Evolutionary conservation across 2,888 invertebrate species (phyloP), one percentile per base, ranked within the genome.

Genomic region (Corbicula japonica): DNA sequence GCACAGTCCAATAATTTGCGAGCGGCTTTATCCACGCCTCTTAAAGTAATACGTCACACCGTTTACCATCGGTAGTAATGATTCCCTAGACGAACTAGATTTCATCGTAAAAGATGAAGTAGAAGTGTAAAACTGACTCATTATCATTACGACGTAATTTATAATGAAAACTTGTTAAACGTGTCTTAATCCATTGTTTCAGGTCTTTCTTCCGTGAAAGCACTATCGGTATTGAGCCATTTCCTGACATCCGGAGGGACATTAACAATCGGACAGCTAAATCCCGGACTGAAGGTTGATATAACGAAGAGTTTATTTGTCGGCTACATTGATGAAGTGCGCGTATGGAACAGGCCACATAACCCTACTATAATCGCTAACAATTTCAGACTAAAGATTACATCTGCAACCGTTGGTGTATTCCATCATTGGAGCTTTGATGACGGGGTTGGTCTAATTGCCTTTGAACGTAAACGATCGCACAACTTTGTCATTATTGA

Each of bases 311-410:
- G 84, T 23, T 66, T 58, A 28, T 87, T 87, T 50, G 54, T 26
- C 21, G 89, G 88, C 5, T 82, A 84, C 44, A 82, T 90, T 46
- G 89, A 89, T 74, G 89, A 89, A 68, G 73, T 90, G 15, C 79
- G 89, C 30, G 73, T 90, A 21, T 90, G 90, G 90, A 78, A 79
- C 8, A 68, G 89, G 44, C 87, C 86, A 23, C 82, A 85, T 38
- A 90, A 85, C 38, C 89, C 89, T 48, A 77, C 86, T 2, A 76
- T 90, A 15, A 77, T 88, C 12, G 69, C 73, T 2, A 66, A 74
- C 44, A 87, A 86, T 52, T 88, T 87, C 79, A 78, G 80, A 52
- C 65, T 88, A 12, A 46, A 62, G 6, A 77, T 87, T 18, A 70
- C 83, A 18, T 66, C 60, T 23, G 35, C 41, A 41, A 88, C 89